phyloP scores from a whole-genome alignment of 1,140 invertebrate genomes.

The Mycetomoellerius zeteki region DNA sequence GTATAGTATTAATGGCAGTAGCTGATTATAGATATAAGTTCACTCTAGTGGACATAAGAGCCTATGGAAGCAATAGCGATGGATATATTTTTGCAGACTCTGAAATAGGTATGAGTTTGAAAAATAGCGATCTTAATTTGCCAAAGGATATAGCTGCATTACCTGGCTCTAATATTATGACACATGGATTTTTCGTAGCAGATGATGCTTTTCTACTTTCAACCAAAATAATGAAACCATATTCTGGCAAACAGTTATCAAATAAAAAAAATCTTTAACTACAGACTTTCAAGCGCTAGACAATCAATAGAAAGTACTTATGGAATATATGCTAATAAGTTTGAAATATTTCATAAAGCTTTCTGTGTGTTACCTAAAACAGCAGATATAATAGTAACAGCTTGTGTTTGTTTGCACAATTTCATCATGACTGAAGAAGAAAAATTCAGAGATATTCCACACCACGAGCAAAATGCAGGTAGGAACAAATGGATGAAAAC shows the following conservation, averaged over 20 bases:
- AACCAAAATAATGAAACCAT: background rate
- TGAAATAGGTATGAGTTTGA: background rate
- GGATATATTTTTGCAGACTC: background rate
- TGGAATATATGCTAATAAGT: background rate
- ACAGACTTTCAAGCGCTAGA: background rate
- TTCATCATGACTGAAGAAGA: background rate
- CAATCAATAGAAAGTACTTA: background rate
- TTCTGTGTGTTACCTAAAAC: background rate
- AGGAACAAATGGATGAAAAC: no score
- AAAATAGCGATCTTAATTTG: background rate
- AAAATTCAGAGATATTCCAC: no score
- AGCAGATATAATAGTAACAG: background rate
- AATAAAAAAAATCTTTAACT: background rate
- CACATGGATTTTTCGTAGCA: background rate
- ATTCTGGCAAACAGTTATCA: background rate
- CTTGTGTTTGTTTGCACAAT: background rate
- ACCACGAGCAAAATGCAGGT: no score
- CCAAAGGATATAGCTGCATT: background rate
- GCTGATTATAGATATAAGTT: background rate
- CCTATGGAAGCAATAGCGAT: background rate
- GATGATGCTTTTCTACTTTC: background rate
- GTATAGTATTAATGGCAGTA: background rate
- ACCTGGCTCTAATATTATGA: background rate
- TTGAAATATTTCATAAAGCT: slow-evolving; percentile 1
- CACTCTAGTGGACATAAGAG: background rate